Evolutionary conservation across 2,113 vertebrate genomes (phyloP).

Genomic region (Poecilia latipinna): DNA sequence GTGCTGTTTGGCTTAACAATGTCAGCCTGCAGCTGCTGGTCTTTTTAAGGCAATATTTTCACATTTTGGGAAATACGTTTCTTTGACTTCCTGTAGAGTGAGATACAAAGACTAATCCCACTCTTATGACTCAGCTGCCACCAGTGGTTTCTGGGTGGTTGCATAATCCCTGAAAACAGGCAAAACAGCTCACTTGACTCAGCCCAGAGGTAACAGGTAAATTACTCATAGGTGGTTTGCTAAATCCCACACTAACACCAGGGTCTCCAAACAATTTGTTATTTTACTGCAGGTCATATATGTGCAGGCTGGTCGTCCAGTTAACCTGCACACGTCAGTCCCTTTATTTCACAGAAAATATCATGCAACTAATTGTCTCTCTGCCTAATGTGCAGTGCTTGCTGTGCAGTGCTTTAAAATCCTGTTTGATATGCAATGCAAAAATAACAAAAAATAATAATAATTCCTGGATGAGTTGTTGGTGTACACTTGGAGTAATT

Average conservation of each 20-base stretch:
- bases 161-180: background rate
- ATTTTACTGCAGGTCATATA: slow-evolving; percentile 6
- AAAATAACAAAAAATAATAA: too few species aligned
- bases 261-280: background rate
- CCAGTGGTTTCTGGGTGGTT: background rate
- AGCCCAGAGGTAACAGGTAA: background rate
- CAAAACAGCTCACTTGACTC: background rate
- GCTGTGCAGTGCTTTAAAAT: background rate
- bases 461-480: too few species aligned
- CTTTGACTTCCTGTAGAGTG: background rate
- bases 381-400: too few species aligned
- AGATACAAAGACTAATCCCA: background rate
- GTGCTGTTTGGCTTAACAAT: background rate
- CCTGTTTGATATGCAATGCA: too few species aligned
- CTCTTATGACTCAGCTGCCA: slow-evolving; percentile 7
- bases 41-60: slow-evolving; percentile 1
- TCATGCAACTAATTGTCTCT: background rate
- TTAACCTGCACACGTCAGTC: background rate
- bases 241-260: background rate
- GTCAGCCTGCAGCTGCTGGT: background rate
- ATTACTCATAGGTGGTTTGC: slow-evolving; percentile 4
- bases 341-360: background rate
- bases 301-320: slow-evolving; percentile 1
- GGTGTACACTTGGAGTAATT: too few species aligned
- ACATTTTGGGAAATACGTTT: background rate